Evolutionary conservation across 2,797 vertebrate genomes (phyloP), one percentile per base, ranked within the genome.

Genomic region (Melanotaenia parkinsoni): DNA sequence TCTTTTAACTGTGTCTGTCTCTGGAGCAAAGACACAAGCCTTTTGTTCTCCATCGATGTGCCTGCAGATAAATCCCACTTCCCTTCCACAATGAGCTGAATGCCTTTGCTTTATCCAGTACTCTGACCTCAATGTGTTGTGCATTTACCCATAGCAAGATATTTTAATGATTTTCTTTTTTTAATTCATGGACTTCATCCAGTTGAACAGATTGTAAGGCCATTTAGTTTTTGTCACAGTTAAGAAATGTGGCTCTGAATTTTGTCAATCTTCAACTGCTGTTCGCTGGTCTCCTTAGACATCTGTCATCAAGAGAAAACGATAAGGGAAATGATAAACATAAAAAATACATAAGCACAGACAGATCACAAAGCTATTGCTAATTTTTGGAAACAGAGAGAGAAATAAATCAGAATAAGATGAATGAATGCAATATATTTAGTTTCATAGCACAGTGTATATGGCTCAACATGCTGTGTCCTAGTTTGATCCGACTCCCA

Each of bases 401-500:
- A 75, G 60, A 9, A 53, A 32, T 26, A 68, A 51, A 72, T 53
- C 28, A 47, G 61, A 45, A n/a, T 18, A 54, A 63, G 62, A 69
- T 83, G 70, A 85, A 86, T 72, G 66, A 79, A 80, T 26, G 37
- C 50, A 57, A 67, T 62, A 22, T 69, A 58, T 26, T 30, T n/a
- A 54, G 7, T 20, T 63, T 54, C 51, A 73, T 9, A 64, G 59
- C 62, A 58, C 33, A 13, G 10, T 74, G 60, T 72, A 69, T 75
- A 30, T 28, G 66, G 81, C 65, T 83, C 69, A 80, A 61, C 72
- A 73, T 71, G 59, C 76, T 59, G 72, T 84, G 92, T 69, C 92
- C 91, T 80, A 89, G 58, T 88, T 93, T 22, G 9, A 60, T 51
- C 51, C 53, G 51, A 81, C 65, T 83, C 81, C 70, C 72, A 77